Evolutionary conservation across 2,888 invertebrate genomes (phyloP).

Genomic region (Plagodis pulveraria): DNA sequence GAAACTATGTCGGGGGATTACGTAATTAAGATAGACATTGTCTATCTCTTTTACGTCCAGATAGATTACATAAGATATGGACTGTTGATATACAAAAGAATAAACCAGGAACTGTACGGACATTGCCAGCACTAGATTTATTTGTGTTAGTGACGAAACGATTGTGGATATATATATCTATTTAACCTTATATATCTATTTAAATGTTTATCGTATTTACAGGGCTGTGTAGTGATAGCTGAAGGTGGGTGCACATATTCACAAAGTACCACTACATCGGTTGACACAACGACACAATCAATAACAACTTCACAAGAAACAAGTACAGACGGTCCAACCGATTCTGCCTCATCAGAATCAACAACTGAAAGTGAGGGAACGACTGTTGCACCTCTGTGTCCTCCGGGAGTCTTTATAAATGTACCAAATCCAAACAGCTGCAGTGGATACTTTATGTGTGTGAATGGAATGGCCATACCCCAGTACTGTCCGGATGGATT

Average conservation of each 20-base stretch:
- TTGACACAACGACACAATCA: not conserved
- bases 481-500: conserved; percentile 46
- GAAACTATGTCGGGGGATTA: too few species aligned
- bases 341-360: not conserved
- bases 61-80: too few species aligned
- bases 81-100: too few species aligned
- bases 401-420: conserved; percentile 41
- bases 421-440: conserved; percentile 49
- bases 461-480: conserved; percentile 41
- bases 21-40: too few species aligned
- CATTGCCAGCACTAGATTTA: too few species aligned
- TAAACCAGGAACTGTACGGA: too few species aligned
- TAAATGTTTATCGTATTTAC: conserved; percentile 6
- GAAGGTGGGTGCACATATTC: conserved; percentile 34
- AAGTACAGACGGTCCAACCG: not conserved
- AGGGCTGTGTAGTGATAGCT: conserved; percentile 30
- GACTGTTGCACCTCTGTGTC: conserved; percentile 37
- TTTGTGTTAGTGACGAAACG: too few species aligned
- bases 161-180: too few species aligned
- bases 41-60: too few species aligned
- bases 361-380: conserved; percentile 10
- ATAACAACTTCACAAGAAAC: not conserved
- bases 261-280: conserved; percentile 7
- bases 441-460: conserved; percentile 47
- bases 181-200: not conserved